These are phyloP conservation scores for Batillaria attramentaria DNA, from an alignment of 1,140 invertebrate species.

Conservation along the genomic window DNA sequence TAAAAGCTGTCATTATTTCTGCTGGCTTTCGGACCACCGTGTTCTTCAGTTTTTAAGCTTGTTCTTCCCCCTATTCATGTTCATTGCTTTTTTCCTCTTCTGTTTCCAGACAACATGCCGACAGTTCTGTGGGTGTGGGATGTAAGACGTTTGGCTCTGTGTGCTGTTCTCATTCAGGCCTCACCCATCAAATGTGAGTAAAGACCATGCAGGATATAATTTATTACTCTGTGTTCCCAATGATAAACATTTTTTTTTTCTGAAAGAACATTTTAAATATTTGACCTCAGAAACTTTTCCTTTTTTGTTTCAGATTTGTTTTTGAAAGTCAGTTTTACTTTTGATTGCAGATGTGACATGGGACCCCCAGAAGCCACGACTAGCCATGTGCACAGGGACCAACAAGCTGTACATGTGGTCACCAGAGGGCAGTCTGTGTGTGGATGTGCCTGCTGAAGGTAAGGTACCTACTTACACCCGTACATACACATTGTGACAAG, in stretches of 20 bases:
- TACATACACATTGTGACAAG: neutral
- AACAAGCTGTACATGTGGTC: conserved; percentile 73
- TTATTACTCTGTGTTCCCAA: neutral
- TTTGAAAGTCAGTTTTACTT: conserved; percentile 16
- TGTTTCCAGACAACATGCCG: conserved; percentile 69
- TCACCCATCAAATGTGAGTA: conserved; percentile 67
- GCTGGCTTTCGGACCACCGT: too few relatives aligned
- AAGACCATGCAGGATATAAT: neutral
- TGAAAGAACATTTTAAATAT: neutral
- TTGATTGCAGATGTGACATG: conserved; percentile 58
- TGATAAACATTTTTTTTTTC: neutral
- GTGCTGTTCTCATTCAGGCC: conserved; percentile 65
- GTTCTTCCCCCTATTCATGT: too few relatives aligned
- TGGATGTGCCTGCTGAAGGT: conserved; percentile 70
- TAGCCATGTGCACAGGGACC: conserved; percentile 69
- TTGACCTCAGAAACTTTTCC: neutral
- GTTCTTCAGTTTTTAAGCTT: too few relatives aligned
- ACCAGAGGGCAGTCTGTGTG: conserved; percentile 67
- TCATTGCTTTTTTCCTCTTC: too few relatives aligned
- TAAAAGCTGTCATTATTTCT: too few relatives aligned
- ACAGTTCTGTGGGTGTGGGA: conserved; percentile 71
- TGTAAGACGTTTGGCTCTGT: conserved; percentile 59
- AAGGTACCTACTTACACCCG: conserved; percentile 35
- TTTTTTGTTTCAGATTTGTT: neutral
- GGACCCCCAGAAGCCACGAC: conserved; percentile 66